Evolutionary conservation across 2,113 vertebrate genomes (phyloP).

Genomic region (Sisor rabdophorus): DNA sequence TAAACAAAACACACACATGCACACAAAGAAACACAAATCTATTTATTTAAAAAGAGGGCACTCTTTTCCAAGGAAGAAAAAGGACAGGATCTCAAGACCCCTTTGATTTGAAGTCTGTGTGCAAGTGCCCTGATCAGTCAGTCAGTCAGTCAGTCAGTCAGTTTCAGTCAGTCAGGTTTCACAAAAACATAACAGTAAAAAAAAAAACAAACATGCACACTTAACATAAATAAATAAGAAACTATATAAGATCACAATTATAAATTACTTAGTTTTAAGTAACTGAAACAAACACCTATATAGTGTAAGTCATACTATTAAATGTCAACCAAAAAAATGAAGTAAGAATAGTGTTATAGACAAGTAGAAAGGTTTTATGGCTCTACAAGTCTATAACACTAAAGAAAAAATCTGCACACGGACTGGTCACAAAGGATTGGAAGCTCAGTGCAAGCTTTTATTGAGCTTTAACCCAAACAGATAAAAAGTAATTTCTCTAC

Average conservation of each 20-base stretch:
- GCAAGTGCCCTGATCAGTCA: too few relatives aligned
- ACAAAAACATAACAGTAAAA: conserved; percentile 1
- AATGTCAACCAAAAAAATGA: neutral
- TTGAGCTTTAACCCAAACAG: neutral
- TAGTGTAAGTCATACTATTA: neutral
- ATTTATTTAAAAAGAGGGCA: too few relatives aligned
- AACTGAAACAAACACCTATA: conserved; percentile 1
- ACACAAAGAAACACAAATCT: too few relatives aligned
- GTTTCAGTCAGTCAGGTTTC: neutral
- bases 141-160: neutral
- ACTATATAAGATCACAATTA: conserved; percentile 26
- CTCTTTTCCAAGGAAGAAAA: too few relatives aligned
- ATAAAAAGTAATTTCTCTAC: neutral
- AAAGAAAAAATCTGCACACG: neutral
- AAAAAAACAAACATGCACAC: conserved; percentile 1
- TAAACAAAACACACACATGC: too few relatives aligned
- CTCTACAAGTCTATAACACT: neutral
- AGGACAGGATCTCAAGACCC: too few relatives aligned
- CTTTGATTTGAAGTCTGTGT: too few relatives aligned
- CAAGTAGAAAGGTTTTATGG: neutral
- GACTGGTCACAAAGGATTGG: neutral
- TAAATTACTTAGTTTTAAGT: conserved; percentile 3
- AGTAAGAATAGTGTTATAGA: conserved; percentile 4
- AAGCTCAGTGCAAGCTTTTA: neutral
- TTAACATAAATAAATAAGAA: neutral